Evolutionary conservation across 1,140 invertebrate genomes (phyloP).

Genomic region (Aricia agestis): DNA sequence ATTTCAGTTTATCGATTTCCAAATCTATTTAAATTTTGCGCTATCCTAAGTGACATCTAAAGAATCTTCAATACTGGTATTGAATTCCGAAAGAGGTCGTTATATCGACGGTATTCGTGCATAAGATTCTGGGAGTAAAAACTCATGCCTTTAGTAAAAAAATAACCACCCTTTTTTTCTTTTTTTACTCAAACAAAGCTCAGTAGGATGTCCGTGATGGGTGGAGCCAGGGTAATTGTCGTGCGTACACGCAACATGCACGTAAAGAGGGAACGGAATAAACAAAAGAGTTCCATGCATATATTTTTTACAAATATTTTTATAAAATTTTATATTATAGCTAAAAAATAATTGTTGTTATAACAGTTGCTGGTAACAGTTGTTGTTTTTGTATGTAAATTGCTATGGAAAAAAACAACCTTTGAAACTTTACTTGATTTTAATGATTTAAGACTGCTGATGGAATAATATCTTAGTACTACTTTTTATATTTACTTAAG

Average conservation of each 20-base stretch:
- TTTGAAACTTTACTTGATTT: no score
- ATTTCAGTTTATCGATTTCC: neutral
- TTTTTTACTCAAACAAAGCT: conserved; percentile 47
- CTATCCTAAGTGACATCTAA: neutral
- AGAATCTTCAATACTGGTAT: neutral
- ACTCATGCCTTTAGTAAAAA: neutral
- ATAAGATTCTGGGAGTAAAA: neutral
- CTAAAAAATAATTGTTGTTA: neutral
- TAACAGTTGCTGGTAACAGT: neutral
- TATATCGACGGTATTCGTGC: neutral
- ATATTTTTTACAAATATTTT: neutral
- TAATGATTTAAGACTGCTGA: no score
- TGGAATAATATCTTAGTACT: no score
- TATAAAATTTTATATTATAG: neutral
- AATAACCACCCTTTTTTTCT: conserved; percentile 38
- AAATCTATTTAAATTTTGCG: neutral
- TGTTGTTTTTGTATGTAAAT: neutral
- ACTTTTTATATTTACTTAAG: no score
- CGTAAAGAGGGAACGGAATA: conserved; percentile 38
- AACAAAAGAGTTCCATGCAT: conserved; percentile 23
- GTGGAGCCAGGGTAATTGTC: conserved; percentile 36
- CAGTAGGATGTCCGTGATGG: conserved; percentile 50
- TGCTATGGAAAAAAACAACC: no score
- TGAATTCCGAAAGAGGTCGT: neutral
- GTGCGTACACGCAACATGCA: conserved; percentile 47